Conservation (phyloP, 2,797 vertebrate genomes). For the Aviceda leuphotes region DNA sequence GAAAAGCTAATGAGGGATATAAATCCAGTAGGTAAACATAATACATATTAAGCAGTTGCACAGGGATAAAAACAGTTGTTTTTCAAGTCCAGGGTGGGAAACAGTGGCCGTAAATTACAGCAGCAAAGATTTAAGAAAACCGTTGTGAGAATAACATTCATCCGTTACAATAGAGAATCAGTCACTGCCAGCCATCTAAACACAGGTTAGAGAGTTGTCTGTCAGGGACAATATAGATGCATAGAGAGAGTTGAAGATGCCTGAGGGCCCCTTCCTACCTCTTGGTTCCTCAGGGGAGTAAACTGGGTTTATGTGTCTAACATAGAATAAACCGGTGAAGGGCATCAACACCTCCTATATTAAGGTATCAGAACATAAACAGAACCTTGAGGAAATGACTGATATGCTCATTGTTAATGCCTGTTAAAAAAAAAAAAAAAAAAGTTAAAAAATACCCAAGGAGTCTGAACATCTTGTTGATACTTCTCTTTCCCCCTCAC, state of each 20-base stretch:
- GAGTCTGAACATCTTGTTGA: neutral
- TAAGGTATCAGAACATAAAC: neutral
- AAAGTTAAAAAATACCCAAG: rapidly evolving
- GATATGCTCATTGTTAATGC: neutral
- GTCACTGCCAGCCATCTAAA: neutral
- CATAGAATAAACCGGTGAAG: neutral
- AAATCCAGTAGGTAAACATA: neutral
- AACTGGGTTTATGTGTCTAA: neutral
- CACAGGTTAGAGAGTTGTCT: neutral
- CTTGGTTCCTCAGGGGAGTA: neutral
- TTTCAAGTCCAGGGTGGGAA: neutral
- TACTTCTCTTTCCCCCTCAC: neutral
- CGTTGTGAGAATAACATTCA: neutral
- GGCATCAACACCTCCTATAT: neutral
- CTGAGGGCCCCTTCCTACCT: neutral
- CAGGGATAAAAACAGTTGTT: neutral
- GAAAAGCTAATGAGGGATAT: neutral
- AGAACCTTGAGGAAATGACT: neutral
- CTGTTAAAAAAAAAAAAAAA: neutral
- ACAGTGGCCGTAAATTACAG: neutral
- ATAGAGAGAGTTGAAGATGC: neutral
- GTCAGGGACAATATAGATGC: neutral
- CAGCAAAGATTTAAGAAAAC: neutral
- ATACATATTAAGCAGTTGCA: neutral
- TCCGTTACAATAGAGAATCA: neutral